Evolutionary conservation across 2,797 vertebrate genomes (phyloP).

Genomic region (Danio tinwini): DNA sequence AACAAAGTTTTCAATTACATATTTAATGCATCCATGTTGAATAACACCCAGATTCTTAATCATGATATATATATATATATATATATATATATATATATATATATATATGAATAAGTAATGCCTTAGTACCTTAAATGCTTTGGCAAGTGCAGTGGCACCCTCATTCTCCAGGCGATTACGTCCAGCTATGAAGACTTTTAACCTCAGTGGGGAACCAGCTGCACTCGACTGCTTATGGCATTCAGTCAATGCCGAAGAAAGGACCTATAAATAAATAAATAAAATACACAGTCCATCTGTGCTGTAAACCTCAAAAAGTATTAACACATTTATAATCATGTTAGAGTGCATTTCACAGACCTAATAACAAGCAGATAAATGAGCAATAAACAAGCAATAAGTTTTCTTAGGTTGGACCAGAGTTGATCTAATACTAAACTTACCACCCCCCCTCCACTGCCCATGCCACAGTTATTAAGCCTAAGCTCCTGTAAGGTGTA

Average conservation of each 20-base stretch:
- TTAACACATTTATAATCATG: background rate
- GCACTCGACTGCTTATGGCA: slow-evolving; percentile 81
- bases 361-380: background rate
- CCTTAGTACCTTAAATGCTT: slow-evolving; percentile 81
- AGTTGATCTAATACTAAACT: slow-evolving; percentile 39
- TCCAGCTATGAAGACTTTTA: slow-evolving; percentile 87
- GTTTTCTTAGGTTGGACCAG: background rate
- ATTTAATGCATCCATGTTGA: no score
- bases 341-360: background rate
- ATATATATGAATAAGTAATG: no score
- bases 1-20: no score
- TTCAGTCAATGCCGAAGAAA: slow-evolving; percentile 84
- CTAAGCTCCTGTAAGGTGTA: slow-evolving; percentile 87
- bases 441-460: slow-evolving; percentile 94
- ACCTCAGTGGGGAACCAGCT: slow-evolving; percentile 79
- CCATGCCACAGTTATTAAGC: slow-evolving; percentile 98
- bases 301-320: background rate
- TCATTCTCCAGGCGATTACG: slow-evolving; percentile 90
- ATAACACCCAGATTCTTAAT: no score
- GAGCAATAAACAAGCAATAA: no score
- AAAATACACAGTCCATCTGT: background rate
- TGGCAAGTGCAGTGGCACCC: slow-evolving; percentile 84
- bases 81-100: no score
- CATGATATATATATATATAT: no score
- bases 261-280: slow-evolving; percentile 72